phyloP scores from a whole-genome alignment of 2,888 invertebrate genomes.

The Malthinus seriepunctatus region DNA sequence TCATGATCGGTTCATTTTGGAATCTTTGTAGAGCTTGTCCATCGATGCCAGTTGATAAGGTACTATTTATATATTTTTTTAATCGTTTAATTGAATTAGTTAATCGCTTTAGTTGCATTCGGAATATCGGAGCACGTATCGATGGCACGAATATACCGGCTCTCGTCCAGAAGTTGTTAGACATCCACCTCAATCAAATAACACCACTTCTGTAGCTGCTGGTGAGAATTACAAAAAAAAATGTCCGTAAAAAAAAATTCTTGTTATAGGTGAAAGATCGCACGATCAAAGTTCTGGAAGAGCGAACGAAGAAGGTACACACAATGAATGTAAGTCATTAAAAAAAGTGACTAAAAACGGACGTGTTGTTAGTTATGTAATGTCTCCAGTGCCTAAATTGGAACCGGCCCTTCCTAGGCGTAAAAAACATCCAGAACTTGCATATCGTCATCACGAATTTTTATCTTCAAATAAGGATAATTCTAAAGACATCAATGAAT shows the following conservation, averaged over 20 bases:
- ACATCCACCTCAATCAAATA: slow-evolving; percentile 62
- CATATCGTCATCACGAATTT: slow-evolving; percentile 84
- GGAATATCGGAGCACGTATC: slow-evolving; percentile 92
- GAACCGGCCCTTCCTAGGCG: slow-evolving; percentile 85
- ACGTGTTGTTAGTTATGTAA: slow-evolving; percentile 41
- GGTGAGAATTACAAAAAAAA: background rate
- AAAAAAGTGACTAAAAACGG: slow-evolving; percentile 38
- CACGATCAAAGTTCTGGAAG: slow-evolving; percentile 45
- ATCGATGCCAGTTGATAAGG: slow-evolving; percentile 96
- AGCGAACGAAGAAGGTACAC: slow-evolving; percentile 48
- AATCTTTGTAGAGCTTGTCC: slow-evolving; percentile 96
- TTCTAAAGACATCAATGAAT: slow-evolving; percentile 62
- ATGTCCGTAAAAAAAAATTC: background rate
- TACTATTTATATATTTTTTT: slow-evolving; percentile 51
- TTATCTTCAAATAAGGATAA: slow-evolving; percentile 66
- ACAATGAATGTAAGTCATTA: slow-evolving; percentile 46
- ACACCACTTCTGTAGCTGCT: slow-evolving; percentile 35
- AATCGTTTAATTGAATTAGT: background rate
- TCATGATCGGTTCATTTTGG: slow-evolving; percentile 97
- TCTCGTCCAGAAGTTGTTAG: slow-evolving; percentile 74
- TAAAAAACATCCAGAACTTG: slow-evolving; percentile 87
- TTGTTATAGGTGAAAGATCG: slow-evolving; percentile 42
- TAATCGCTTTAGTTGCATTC: slow-evolving; percentile 79
- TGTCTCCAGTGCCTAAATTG: slow-evolving; percentile 58
- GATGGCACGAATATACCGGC: slow-evolving; percentile 91